Evolutionary conservation across 2,113 vertebrate genomes (phyloP).

Genomic region (Grammomys dolichurus): DNA sequence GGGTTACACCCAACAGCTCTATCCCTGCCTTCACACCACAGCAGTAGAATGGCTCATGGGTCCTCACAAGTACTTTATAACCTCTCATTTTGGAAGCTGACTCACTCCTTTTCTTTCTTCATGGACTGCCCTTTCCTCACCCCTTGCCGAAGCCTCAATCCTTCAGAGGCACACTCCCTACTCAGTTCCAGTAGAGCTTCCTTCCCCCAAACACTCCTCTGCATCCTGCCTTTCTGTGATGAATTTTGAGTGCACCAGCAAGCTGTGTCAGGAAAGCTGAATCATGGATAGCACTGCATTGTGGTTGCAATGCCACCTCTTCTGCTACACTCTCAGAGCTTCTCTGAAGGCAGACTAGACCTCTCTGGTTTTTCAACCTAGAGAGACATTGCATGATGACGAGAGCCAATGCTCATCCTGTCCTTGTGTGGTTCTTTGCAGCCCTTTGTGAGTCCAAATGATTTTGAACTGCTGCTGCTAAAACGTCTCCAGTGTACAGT

Average conservation of each 20-base stretch:
- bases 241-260: not conserved
- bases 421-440: not conserved
- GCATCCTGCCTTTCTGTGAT: not conserved
- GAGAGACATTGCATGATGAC: not conserved
- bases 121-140: not conserved
- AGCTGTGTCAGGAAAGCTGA: not conserved
- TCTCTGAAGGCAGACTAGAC: not conserved
- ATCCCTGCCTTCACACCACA: not conserved
- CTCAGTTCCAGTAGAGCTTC: not conserved
- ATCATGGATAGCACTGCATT: not conserved
- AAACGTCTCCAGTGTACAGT: not conserved
- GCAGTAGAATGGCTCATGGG: not conserved
- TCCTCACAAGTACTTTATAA: not conserved
- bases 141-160: not conserved
- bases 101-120: not conserved
- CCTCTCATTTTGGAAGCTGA: not conserved
- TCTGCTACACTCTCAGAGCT: not conserved
- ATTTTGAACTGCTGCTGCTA: not conserved
- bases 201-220: fast-evolving
- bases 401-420: not conserved
- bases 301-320: not conserved
- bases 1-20: too few relatives aligned
- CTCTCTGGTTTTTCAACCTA: not conserved
- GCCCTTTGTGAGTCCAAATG: too few relatives aligned
- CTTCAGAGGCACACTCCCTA: not conserved